A percentile compares a stretch with the other conserved stretches of the same genome.
Conservation (phyloP, 2,888 invertebrate genomes). For the Drosophila greeni region DNA sequence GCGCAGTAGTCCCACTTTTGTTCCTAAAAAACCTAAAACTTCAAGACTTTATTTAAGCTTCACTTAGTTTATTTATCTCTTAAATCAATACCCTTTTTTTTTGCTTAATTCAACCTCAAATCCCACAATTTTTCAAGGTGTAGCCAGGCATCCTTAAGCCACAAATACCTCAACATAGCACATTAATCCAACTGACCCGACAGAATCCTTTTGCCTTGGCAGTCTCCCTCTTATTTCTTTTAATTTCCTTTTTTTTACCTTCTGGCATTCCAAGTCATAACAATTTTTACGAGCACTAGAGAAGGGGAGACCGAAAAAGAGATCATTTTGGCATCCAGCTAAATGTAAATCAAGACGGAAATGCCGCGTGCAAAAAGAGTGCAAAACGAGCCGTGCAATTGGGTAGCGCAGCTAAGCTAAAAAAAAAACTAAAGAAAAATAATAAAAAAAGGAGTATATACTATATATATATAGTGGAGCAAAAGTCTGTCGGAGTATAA, state of each 20-base stretch:
- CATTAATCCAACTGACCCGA: conserved; percentile 4
- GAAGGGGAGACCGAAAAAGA: conserved; percentile 15
- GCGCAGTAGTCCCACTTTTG: too few species aligned
- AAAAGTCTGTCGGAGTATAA: conserved; percentile 57
- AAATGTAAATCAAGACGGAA: conserved; percentile 70
- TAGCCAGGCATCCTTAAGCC: conserved; percentile 10
- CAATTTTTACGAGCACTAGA: conserved; percentile 37
- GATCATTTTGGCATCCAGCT: conserved; percentile 37
- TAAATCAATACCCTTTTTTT: not conserved
- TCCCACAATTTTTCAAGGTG: not conserved
- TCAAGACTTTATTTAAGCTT: not conserved
- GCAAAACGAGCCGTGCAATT: conserved; percentile 72
- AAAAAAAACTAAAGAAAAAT: conserved; percentile 1
- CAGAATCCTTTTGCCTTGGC: conserved; percentile 17
- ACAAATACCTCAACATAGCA: not conserved
- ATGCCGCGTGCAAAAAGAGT: conserved; percentile 62
- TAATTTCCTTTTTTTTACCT: not conserved
- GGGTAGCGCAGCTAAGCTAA: conserved; percentile 62
- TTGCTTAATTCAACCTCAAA: not conserved
- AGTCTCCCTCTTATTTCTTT: not conserved
- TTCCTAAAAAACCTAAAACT: not conserved
- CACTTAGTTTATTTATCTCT: not conserved
- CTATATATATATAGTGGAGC: conserved; percentile 13
- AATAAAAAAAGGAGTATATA: not conserved
- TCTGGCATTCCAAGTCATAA: conserved; percentile 40